phyloP scores from a whole-genome alignment of 2,888 invertebrate genomes.

The Punctoribates punctum region DNA sequence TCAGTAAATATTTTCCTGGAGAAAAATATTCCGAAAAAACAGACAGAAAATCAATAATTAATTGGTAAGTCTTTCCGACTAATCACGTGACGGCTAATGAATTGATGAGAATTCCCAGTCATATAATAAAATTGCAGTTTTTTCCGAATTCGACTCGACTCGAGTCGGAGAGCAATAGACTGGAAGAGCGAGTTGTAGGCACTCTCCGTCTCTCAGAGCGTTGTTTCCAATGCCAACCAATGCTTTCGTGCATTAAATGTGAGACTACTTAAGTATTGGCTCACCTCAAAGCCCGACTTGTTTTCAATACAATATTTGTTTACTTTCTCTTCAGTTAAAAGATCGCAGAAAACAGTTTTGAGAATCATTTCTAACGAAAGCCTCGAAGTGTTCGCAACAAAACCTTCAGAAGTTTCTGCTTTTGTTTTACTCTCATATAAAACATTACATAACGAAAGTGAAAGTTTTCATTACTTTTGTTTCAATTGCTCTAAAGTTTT shows the following conservation, averaged over 20 bases:
- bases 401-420: too few species aligned
- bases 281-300: constrained; percentile 26
- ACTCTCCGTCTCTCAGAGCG: constrained; percentile 1
- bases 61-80: neutral
- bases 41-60: too few species aligned
- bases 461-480: too few species aligned
- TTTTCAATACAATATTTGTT: constrained; percentile 17
- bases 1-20: too few species aligned
- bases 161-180: neutral
- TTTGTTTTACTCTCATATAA: too few species aligned
- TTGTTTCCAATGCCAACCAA: neutral
- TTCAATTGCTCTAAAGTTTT: too few species aligned
- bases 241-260: neutral
- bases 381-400: too few species aligned
- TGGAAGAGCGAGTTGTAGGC: constrained; percentile 5
- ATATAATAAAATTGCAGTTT: neutral
- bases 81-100: neutral
- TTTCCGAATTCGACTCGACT: constrained; percentile 9
- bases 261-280: constrained; percentile 27
- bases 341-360: neutral
- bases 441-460: too few species aligned
- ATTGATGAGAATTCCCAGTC: constrained; percentile 4
- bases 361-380: too few species aligned
- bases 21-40: too few species aligned
- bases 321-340: neutral